Conservation (phyloP, 2,888 invertebrate species). For the Homarus gammarus region DNA sequence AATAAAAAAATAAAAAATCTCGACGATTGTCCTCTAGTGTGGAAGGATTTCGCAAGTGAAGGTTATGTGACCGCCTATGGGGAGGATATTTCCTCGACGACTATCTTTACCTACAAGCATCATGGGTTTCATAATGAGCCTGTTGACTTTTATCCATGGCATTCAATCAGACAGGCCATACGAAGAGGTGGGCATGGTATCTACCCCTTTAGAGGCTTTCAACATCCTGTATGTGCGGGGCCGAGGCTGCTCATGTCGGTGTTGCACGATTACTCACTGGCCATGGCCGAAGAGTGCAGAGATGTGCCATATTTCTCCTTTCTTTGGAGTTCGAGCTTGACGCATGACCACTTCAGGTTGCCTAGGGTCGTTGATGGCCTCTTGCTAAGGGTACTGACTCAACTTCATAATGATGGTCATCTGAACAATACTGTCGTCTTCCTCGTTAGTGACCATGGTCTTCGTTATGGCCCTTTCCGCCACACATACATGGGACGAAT, state of each 20-base stretch:
- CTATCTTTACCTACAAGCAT: not conserved
- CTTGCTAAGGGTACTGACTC: constrained; percentile 81
- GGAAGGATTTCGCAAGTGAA: constrained; percentile 87
- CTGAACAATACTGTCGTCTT: constrained; percentile 86
- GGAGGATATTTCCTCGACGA: constrained; percentile 88
- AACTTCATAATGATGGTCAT: constrained; percentile 81
- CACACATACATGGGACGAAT: constrained; percentile 84
- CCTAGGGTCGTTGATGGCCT: constrained; percentile 11
- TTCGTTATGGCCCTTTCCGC: constrained; percentile 91
- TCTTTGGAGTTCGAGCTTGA: constrained; percentile 15
- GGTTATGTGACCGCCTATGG: constrained; percentile 89
- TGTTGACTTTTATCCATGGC: constrained; percentile 17
- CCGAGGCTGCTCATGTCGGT: not conserved
- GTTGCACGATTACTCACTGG: constrained; percentile 27
- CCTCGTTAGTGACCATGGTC: constrained; percentile 92
- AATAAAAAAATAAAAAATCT: constrained; percentile 82
- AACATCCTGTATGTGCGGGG: constrained; percentile 8
- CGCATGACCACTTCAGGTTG: constrained; percentile 16
- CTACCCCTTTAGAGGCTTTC: not conserved
- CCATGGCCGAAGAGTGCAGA: constrained; percentile 6
- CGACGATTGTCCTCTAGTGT: constrained; percentile 90
- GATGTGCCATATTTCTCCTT: constrained; percentile 36
- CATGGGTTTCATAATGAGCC: not conserved
- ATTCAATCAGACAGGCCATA: not conserved
- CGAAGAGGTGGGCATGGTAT: too few relatives aligned